Evolutionary conservation across 2,888 invertebrate species (phyloP).

Genomic region (Ochropacha duplaris): DNA sequence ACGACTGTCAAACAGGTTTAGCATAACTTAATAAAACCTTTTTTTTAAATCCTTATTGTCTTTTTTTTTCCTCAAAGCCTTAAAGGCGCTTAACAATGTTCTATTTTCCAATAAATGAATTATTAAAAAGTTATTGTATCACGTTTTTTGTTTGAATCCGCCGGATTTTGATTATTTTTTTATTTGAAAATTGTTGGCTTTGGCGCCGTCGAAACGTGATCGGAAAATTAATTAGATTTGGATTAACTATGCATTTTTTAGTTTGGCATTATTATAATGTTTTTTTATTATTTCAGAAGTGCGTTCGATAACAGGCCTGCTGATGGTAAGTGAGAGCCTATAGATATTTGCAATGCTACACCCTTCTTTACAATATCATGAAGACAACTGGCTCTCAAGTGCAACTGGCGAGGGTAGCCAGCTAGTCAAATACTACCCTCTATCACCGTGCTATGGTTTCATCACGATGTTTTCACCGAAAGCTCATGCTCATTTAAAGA

Average conservation of each 20-base stretch:
- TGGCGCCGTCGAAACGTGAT: constrained; percentile 56
- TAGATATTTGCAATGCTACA: too few species aligned
- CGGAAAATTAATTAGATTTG: constrained; percentile 14
- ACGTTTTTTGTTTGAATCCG: constrained; percentile 51
- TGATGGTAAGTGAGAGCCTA: too few species aligned
- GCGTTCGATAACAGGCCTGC: too few species aligned
- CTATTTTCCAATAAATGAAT: constrained; percentile 35
- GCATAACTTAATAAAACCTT: constrained; percentile 28
- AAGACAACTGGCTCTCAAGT: too few species aligned
- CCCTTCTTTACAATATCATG: too few species aligned
- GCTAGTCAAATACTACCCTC: too few species aligned
- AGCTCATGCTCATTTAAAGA: too few species aligned
- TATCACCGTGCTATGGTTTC: too few species aligned
- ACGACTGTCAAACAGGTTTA: constrained; percentile 37
- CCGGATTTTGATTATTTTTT: constrained; percentile 46
- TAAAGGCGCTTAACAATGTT: constrained; percentile 26
- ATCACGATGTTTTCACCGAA: too few species aligned
- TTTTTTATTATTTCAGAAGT: too few species aligned
- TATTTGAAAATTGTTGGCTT: constrained; percentile 15
- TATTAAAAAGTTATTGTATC: constrained; percentile 57
- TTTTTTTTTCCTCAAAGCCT: constrained; percentile 24
- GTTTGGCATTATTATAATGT: too few species aligned
- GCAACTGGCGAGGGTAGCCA: too few species aligned
- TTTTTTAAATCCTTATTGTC: constrained; percentile 38
- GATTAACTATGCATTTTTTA: background rate